Evolutionary conservation across 2,888 invertebrate genomes (phyloP).

Genomic region (Sarcophaga carnaria): DNA sequence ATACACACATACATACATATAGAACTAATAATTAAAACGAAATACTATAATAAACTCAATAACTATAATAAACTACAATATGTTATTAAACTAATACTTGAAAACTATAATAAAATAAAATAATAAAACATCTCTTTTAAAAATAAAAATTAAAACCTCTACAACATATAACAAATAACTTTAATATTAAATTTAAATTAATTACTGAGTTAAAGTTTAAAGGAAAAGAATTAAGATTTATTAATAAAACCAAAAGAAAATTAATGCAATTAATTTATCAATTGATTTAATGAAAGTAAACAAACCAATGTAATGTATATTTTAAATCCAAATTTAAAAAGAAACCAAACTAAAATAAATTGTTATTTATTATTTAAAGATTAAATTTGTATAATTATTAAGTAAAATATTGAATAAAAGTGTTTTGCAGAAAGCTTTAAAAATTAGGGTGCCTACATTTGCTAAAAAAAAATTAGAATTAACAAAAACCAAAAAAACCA

Average conservation of each 20-base stretch:
- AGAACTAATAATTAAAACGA: slow-evolving; percentile 29
- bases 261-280: neutral
- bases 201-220: slow-evolving; percentile 41
- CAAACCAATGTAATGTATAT: slow-evolving; percentile 47
- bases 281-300: slow-evolving; percentile 28
- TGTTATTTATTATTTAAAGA: slow-evolving; percentile 70
- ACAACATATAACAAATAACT: too few relatives aligned
- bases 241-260: slow-evolving; percentile 41
- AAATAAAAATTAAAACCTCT: too few relatives aligned
- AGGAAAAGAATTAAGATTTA: slow-evolving; percentile 52
- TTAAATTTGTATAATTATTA: slow-evolving; percentile 71
- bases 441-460: slow-evolving; percentile 82
- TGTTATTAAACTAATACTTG: too few relatives aligned
- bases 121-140: too few relatives aligned
- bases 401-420: slow-evolving; percentile 78
- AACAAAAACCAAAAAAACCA: slow-evolving; percentile 52
- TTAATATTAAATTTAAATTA: too few relatives aligned
- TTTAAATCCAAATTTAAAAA: slow-evolving; percentile 46
- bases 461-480: slow-evolving; percentile 80
- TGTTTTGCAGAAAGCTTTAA: slow-evolving; percentile 82
- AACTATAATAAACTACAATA: neutral
- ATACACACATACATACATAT: neutral
- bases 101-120: too few relatives aligned
- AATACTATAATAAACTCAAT: slow-evolving; percentile 28
- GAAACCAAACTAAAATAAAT: slow-evolving; percentile 30